A percentile compares a stretch with the other conserved stretches of the same genome.
Evolutionary conservation across 1,140 invertebrate genomes (phyloP).

Genomic region (Pinna nobilis): DNA sequence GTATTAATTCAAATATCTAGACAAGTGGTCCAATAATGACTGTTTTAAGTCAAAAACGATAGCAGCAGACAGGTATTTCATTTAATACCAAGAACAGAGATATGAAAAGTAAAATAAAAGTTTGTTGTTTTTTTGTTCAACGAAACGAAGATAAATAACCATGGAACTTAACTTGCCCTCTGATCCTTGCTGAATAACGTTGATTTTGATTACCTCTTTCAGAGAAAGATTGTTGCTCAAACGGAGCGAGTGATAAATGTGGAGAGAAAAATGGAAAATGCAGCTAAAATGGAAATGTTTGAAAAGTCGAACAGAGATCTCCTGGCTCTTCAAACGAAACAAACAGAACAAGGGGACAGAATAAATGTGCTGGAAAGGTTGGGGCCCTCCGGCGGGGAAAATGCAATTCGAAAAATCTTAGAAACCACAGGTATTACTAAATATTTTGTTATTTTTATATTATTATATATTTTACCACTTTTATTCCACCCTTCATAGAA

Average conservation of each 20-base stretch:
- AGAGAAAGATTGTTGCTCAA: slow-evolving; percentile 56
- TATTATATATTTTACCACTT: background rate
- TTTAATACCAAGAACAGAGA: too few relatives aligned
- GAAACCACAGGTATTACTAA: too few relatives aligned
- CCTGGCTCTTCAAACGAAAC: slow-evolving; percentile 24
- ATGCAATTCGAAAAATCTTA: background rate
- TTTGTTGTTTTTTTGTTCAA: too few relatives aligned
- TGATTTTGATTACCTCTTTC: background rate
- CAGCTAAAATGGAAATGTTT: slow-evolving; percentile 32
- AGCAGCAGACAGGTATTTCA: too few relatives aligned
- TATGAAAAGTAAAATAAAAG: too few relatives aligned
- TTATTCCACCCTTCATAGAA: too few relatives aligned
- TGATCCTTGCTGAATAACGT: background rate
- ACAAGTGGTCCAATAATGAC: too few relatives aligned
- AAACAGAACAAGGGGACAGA: slow-evolving; percentile 16
- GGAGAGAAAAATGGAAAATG: slow-evolving; percentile 47
- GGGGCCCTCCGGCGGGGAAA: slow-evolving; percentile 22
- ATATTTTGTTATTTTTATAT: background rate
- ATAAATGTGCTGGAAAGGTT: slow-evolving; percentile 41
- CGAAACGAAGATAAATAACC: too few relatives aligned
- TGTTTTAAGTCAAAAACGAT: too few relatives aligned
- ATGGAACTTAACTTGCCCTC: too few relatives aligned
- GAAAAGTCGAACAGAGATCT: slow-evolving; percentile 34
- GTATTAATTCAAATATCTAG: too few relatives aligned
- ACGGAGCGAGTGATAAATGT: slow-evolving; percentile 51